Percentiles rank a stretch among this genome's conserved stretches.
Evolutionary conservation across 2,888 invertebrate genomes (phyloP).

Genomic region (Synanthedon andrenaeformis): DNA sequence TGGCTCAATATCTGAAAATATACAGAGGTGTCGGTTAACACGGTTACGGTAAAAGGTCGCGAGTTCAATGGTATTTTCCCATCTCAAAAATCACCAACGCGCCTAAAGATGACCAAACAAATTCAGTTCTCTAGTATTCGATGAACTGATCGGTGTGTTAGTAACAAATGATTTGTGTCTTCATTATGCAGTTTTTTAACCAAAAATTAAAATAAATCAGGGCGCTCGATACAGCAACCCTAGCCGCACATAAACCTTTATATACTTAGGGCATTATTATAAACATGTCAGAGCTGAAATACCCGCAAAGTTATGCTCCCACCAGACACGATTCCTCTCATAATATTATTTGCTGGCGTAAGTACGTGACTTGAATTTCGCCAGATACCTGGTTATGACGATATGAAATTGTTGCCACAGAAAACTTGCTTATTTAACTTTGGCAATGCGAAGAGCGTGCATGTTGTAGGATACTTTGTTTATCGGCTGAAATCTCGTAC

Average conservation of each 20-base stretch:
- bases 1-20: too few species aligned
- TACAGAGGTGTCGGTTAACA: too few species aligned
- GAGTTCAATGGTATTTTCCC: too few species aligned
- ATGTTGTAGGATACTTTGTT: neutral
- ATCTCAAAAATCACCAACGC: too few species aligned
- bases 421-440: constrained; percentile 45
- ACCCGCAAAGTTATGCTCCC: constrained; percentile 39
- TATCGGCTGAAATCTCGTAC: neutral
- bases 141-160: too few species aligned
- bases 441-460: constrained; percentile 21
- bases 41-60: too few species aligned
- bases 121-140: too few species aligned
- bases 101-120: too few species aligned
- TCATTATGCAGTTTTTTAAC: too few species aligned
- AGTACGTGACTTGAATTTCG: constrained; percentile 45
- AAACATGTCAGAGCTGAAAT: constrained; percentile 16
- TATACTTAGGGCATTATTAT: neutral
- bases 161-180: too few species aligned
- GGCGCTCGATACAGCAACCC: too few species aligned
- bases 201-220: too few species aligned
- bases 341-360: constrained; percentile 52
- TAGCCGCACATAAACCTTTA: neutral
- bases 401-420: constrained; percentile 44
- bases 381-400: constrained; percentile 39
- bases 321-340: constrained; percentile 49